Percentiles rank a stretch among this genome's conserved stretches.
These are phyloP conservation scores for Alethe castanea DNA, from an alignment of 2,113 vertebrate genomes.

Conservation along the genomic window DNA sequence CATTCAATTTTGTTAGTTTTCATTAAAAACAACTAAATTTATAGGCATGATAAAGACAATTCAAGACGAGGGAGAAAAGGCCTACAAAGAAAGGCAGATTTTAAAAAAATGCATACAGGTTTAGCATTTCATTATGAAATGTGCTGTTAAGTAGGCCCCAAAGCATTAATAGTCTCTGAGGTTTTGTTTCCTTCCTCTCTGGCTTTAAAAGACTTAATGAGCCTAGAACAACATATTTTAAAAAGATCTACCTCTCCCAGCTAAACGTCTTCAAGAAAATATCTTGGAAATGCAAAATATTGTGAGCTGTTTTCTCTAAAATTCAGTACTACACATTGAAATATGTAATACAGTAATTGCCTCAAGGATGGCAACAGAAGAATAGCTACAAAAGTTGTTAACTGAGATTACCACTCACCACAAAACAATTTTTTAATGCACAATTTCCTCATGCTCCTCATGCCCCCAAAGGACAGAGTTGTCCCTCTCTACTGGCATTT, in stretches of 20 bases:
- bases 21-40: not conserved
- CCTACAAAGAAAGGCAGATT: not conserved
- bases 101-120: not conserved
- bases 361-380: not conserved
- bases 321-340: not conserved
- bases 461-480: not conserved
- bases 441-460: not conserved
- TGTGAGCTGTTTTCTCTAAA: not conserved
- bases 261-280: not conserved
- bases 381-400: not conserved
- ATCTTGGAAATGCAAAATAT: not conserved
- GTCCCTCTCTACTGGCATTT: not conserved
- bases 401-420: not conserved
- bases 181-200: not conserved
- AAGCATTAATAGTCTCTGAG: not conserved
- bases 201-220: not conserved
- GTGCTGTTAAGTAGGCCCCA: not conserved
- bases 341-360: not conserved
- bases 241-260: not conserved
- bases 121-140: not conserved
- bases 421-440: accelerated
- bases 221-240: not conserved
- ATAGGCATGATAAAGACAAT: not conserved
- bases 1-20: not conserved
- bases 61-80: not conserved